These are phyloP conservation scores for Malurus cyaneus DNA, from an alignment of 2,113 vertebrate species.

Conservation along the genomic window DNA sequence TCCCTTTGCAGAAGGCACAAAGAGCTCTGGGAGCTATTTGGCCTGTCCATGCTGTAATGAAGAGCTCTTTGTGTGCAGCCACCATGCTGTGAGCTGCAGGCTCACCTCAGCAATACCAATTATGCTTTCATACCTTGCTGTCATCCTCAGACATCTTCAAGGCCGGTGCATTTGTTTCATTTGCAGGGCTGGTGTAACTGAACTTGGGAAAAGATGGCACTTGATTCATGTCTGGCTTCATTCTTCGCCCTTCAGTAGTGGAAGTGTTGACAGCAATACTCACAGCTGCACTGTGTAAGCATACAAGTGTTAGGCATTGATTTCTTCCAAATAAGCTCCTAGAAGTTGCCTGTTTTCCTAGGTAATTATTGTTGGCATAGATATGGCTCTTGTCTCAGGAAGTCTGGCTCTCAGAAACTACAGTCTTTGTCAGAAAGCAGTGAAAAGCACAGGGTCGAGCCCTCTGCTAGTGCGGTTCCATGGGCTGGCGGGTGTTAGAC, in stretches of 20 bases:
- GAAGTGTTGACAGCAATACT: slow-evolving; percentile 11
- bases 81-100: not conserved
- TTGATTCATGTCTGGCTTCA: not conserved
- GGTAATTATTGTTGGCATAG: slow-evolving; percentile 28
- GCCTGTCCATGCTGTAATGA: rapidly evolving
- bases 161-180: not conserved
- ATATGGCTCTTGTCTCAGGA: not conserved
- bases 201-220: not conserved
- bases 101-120: not conserved
- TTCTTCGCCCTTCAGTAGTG: not conserved
- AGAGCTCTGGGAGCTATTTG: not conserved
- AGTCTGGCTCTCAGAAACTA: not conserved
- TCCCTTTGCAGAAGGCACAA: rapidly evolving
- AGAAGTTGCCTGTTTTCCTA: slow-evolving; percentile 12
- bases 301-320: not conserved
- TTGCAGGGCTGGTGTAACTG: not conserved
- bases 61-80: not conserved
- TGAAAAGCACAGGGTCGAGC: not conserved
- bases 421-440: not conserved
- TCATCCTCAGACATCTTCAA: not conserved
- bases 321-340: slow-evolving; percentile 4
- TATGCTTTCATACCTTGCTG: not conserved
- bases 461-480: not conserved
- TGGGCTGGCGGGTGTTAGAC: not conserved
- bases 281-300: not conserved